Conservation (phyloP, 2,113 vertebrate genomes). For the Alaudala cheleensis region DNA sequence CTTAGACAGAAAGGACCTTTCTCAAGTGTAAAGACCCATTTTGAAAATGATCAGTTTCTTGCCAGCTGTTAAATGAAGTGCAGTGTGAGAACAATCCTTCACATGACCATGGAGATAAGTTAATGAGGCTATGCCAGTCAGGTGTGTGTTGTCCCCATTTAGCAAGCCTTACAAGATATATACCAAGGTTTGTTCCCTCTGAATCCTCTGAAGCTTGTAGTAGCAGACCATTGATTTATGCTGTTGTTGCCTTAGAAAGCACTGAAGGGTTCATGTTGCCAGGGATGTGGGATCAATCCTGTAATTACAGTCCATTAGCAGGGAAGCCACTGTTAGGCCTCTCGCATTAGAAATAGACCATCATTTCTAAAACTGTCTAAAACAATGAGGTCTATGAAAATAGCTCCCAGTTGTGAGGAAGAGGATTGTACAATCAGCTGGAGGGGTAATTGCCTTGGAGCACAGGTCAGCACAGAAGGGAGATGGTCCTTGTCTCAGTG, state of each 20-base stretch:
- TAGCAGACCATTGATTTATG: constrained; percentile 48
- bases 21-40: constrained; percentile 29
- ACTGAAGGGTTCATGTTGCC: constrained; percentile 37
- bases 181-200: neutral
- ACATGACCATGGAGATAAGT: neutral
- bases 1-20: neutral
- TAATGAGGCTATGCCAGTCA: constrained; percentile 32
- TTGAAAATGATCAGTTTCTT: constrained; percentile 35
- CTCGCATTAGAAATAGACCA: constrained; percentile 57
- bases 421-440: neutral
- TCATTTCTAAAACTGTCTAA: constrained; percentile 51
- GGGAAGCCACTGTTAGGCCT: constrained; percentile 22
- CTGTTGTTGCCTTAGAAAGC: constrained; percentile 32
- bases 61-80: constrained; percentile 47
- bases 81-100: neutral
- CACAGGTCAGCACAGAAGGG: neutral
- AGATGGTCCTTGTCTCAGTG: constrained; percentile 19
- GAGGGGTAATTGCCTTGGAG: constrained; percentile 26
- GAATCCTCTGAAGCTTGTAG: neutral
- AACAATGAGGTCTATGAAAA: constrained; percentile 50
- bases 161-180: neutral
- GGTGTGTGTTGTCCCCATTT: neutral
- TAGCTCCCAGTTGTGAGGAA: constrained; percentile 37
- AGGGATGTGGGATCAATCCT: constrained; percentile 53
- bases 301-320: constrained; percentile 65